Base-by-base conservation (phyloP, 2,797 vertebrate genomes). In the Schizothorax lantsangensis region DNA sequence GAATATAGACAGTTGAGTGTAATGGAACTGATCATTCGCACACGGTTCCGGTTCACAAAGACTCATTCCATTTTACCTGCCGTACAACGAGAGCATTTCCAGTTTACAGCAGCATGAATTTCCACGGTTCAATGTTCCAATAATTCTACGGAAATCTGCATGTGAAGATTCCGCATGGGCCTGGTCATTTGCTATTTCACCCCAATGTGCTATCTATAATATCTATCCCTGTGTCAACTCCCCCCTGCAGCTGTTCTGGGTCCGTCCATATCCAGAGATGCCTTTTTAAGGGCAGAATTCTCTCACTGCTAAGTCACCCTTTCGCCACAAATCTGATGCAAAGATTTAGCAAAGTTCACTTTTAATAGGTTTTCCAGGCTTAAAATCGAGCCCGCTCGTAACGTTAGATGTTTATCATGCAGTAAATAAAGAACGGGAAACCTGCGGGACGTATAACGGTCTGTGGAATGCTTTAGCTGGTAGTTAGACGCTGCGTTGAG, bases 271-370 rank as follows among this genome's bases (percentile, higher is more conserved):
- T 93, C 90, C 92, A 92, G 89, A 93, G 91, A 93, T 95, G 93
- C 94, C 95, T 96, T 95, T 95, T 96, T 95, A 95, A 86, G 95
- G 95, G 93, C 94, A 95, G 95, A 95, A 95, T 94, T 91, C 91
- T 88, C 91, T 90, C 92, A 91, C 90, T 93, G 91, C 93, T 93
- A 93, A 93, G 94, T 94, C 94, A 94, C 92, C 59, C 75, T 83
- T 82, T 81, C 62, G 7, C 87, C 49, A 74, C 81, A 77, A 86
- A 88, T 90, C 92, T 94, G 90, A 94, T 93, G 93, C 92, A 90
- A 91, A 92, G 90, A 90, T 91, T 91, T 92, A 91, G 93, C 93
- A 93, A 93, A 92, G 94, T 92, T 94, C 92, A 94, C 92, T 92
- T 91, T 86, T 89, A 86, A 90, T 92, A 82, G 72, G 62, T 38